A percentile compares a stretch with the other conserved stretches of the same genome.
phyloP scores from a whole-genome alignment of 1,140 invertebrate species.

The Cepaea nemoralis region DNA sequence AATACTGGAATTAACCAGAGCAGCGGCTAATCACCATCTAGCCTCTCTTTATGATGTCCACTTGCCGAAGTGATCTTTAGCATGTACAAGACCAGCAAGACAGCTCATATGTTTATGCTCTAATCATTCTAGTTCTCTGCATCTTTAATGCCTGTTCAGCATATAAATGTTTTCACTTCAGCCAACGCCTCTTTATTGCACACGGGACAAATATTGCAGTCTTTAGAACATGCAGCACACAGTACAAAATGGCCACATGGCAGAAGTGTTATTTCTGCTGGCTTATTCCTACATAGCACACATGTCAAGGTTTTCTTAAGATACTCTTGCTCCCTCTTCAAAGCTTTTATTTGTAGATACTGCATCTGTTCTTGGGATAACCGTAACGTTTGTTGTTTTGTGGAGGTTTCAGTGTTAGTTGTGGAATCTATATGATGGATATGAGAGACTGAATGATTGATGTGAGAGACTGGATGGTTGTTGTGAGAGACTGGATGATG shows the following conservation, averaged over 20 bases:
- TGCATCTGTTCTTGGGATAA: not conserved
- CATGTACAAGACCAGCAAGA: too few species aligned
- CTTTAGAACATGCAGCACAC: constrained; percentile 6
- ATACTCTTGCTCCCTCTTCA: not conserved
- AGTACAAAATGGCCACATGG: constrained; percentile 22
- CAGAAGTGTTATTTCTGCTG: not conserved
- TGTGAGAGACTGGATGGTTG: not conserved
- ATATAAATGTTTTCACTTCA: constrained; percentile 10
- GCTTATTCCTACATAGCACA: constrained; percentile 7
- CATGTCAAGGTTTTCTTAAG: not conserved
- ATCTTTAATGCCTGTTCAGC: not conserved
- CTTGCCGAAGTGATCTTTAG: too few species aligned
- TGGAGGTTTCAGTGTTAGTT: not conserved
- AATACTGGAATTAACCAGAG: too few species aligned
- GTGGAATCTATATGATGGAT: not conserved
- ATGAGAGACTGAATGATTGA: not conserved
- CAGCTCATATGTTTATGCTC: too few species aligned
- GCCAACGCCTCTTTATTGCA: constrained; percentile 11
- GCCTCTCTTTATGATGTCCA: too few species aligned
- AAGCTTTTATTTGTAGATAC: not conserved
- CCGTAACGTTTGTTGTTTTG: not conserved
- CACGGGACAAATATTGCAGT: not conserved
- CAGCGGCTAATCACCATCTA: too few species aligned
- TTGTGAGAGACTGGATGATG: too few species aligned
- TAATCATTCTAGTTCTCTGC: too few species aligned